phyloP scores from a whole-genome alignment of 2,888 invertebrate genomes.

The Sarcophaga variegata region DNA sequence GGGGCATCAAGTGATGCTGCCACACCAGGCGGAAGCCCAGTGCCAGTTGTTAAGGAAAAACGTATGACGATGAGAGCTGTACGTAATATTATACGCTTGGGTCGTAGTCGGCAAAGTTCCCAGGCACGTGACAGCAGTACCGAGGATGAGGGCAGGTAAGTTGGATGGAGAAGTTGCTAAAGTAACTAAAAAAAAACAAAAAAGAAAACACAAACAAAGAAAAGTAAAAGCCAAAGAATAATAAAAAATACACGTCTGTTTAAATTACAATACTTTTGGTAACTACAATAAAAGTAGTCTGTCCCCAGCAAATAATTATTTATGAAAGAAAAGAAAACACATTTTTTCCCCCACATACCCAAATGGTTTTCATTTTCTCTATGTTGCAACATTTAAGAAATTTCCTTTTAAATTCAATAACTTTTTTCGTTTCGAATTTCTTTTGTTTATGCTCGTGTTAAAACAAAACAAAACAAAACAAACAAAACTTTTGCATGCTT shows the following conservation, averaged over 20 bases:
- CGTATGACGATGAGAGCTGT: constrained; percentile 77
- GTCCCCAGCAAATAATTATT: too few relatives aligned
- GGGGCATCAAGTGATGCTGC: constrained; percentile 59
- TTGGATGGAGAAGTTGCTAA: not conserved
- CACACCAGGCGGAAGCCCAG: constrained; percentile 66
- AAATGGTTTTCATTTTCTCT: not conserved
- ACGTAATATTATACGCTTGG: constrained; percentile 77
- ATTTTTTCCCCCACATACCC: too few relatives aligned
- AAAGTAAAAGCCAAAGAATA: not conserved
- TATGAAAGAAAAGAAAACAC: too few relatives aligned
- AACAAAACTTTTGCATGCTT: not conserved
- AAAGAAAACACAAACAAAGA: not conserved
- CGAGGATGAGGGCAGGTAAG: constrained; percentile 79
- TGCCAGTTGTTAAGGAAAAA: constrained; percentile 73
- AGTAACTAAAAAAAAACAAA: not conserved
- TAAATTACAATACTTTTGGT: not conserved
- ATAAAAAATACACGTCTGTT: too few relatives aligned
- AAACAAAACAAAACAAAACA: not conserved
- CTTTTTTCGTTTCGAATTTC: not conserved
- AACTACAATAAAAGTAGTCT: not conserved
- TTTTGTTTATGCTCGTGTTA: not conserved
- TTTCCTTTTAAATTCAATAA: not conserved
- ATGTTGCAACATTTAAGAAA: not conserved
- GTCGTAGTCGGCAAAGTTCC: constrained; percentile 74
- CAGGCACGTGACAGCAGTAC: constrained; percentile 79